These are phyloP conservation scores for Pseudomyrmex sp. DNA, from an alignment of 1,140 invertebrate species.

Conservation along the genomic window DNA sequence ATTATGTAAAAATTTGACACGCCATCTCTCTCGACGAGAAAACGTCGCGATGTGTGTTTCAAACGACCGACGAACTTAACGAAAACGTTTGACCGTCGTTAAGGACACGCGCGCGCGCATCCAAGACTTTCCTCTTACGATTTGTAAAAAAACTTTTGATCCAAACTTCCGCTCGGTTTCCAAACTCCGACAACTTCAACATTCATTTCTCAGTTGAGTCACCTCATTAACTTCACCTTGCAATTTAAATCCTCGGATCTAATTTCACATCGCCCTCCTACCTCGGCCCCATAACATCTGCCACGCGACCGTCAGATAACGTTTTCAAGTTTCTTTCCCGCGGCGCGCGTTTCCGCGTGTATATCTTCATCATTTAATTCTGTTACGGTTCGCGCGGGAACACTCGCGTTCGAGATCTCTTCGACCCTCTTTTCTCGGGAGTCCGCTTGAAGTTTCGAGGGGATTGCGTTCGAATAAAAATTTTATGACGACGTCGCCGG, in stretches of 20 bases:
- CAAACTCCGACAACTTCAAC: slow-evolving; percentile 47
- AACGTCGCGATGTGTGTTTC: not conserved
- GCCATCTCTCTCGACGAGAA: not conserved
- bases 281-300: slow-evolving; percentile 3
- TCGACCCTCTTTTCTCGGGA: not conserved
- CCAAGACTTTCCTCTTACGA: not conserved
- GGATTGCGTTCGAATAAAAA: not conserved
- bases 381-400: not conserved
- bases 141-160: slow-evolving; percentile 34
- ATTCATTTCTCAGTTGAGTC: slow-evolving; percentile 52
- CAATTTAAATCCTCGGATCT: slow-evolving; percentile 53
- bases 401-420: not conserved
- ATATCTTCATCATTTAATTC: slow-evolving; percentile 40
- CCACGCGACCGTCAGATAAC: slow-evolving; percentile 34
- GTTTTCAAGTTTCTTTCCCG: slow-evolving; percentile 11
- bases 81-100: slow-evolving; percentile 47
- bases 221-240: slow-evolving; percentile 58
- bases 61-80: slow-evolving; percentile 9
- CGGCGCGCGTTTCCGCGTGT: not conserved
- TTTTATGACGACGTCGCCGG: not conserved
- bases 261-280: slow-evolving; percentile 10
- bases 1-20: slow-evolving; percentile 25
- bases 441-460: not conserved
- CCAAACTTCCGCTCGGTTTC: slow-evolving; percentile 46
- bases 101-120: not conserved